phyloP scores from a whole-genome alignment of 2,113 vertebrate species.

The Dicrurus megarhynchus region DNA sequence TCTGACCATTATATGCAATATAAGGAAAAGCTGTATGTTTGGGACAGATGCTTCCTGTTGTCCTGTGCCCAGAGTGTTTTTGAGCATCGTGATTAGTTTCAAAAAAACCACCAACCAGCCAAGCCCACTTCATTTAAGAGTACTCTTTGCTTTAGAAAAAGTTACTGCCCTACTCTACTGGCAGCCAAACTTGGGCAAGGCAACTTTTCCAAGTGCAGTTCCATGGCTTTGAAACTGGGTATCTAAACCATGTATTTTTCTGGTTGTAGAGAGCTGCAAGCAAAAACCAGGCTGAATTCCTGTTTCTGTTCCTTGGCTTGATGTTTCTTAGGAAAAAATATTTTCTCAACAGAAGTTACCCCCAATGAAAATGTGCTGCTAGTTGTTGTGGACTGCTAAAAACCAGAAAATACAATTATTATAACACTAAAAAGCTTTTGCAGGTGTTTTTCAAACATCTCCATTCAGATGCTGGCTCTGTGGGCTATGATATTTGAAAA shows the following conservation, averaged over 20 bases:
- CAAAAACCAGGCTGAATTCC: background rate
- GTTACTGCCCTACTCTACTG: rapidly evolving
- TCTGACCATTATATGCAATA: background rate
- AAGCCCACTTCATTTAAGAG: background rate
- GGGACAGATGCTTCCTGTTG: background rate
- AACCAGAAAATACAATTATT: background rate
- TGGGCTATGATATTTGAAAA: background rate
- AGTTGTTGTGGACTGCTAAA: background rate
- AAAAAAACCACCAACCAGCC: background rate
- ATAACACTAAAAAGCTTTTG: background rate
- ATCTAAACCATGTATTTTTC: background rate
- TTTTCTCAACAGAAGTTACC: background rate
- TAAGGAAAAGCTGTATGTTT: background rate
- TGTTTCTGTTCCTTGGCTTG: background rate
- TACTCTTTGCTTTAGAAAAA: background rate
- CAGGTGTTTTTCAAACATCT: background rate
- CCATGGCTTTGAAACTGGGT: background rate
- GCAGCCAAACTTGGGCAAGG: background rate
- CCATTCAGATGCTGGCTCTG: background rate
- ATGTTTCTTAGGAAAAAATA: background rate
- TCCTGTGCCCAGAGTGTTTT: background rate
- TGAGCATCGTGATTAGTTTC: background rate
- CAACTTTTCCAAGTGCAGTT: background rate
- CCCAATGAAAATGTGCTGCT: background rate
- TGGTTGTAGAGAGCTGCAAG: background rate